Evolutionary conservation across 2,113 vertebrate species (phyloP).

Genomic region (Ictalurus punctatus): DNA sequence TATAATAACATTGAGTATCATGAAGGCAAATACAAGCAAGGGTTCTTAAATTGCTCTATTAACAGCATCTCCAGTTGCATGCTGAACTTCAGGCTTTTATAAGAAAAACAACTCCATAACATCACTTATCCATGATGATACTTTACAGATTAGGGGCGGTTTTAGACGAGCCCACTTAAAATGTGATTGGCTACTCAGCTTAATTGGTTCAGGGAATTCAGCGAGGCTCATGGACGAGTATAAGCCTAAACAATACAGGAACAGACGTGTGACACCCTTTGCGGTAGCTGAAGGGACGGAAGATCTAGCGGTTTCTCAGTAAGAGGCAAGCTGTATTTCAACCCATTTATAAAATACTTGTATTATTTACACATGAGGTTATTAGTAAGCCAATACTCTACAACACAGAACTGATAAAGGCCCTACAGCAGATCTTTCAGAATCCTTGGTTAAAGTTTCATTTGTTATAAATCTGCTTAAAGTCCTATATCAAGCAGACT

Average conservation of each 20-base stretch:
- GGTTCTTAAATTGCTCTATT: neutral
- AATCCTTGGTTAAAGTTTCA: neutral
- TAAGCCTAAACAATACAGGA: neutral
- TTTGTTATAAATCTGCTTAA: neutral
- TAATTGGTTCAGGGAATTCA: neutral
- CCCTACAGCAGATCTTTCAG: no score
- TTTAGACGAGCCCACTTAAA: neutral
- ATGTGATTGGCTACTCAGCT: neutral
- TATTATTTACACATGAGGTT: no score
- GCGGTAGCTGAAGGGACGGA: neutral
- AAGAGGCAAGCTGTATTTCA: no score
- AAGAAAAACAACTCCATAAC: neutral
- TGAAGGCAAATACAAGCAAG: no score
- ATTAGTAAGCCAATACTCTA: neutral
- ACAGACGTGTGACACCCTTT: neutral
- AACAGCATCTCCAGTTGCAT: neutral
- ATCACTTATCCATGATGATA: neutral
- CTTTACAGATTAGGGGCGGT: neutral
- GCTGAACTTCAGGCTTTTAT: neutral
- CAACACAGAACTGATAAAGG: neutral
- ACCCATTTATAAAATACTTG: no score
- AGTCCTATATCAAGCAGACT: neutral
- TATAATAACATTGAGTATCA: no score
- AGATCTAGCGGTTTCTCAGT: neutral
- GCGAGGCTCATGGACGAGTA: neutral